Evolutionary conservation across 2,113 vertebrate genomes (phyloP), one percentile per base, ranked within the genome.

Genomic region (Pterocles burchelli): DNA sequence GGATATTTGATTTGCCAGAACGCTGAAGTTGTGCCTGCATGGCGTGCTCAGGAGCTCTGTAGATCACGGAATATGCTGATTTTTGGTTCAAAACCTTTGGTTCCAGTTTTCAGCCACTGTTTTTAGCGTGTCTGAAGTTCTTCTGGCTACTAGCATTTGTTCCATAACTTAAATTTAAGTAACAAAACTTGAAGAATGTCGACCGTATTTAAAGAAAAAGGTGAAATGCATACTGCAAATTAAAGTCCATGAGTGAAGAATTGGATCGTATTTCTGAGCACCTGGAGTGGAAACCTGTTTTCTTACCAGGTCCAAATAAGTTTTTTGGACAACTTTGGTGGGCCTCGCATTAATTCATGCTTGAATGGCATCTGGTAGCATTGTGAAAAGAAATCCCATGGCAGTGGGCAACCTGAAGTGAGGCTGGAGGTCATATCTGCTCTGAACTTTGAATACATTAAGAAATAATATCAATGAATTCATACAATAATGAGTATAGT

Each of bases 401-500:
- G n/a, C 55, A 38, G 8, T 41, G 59, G 48, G 24, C 34, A 2
- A 0, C 75, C 36, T 61, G 20, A 70, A 87, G 29, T 43, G 22
- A 70, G 61, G 12, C 10, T 78, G 76, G 48, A 55, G 73, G 67
- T 95, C 46, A 9, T n/a, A 63, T 58, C 43, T 94, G 62, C 16
- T 26, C 59, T 68, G 72, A 70, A 33, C 33, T 83, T 70, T 13
- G 43, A 41, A 41, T 41, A 41, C 38, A 41, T 41, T 41, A 41
- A 41, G 41, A 41, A 13, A 41, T 41, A 13, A 41, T 41, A 41
- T 29, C 6, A 15, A 3, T 48, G 89, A 31, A 65, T 90, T 90
- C 1, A 1, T 58, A 13, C 15, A 28, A 0, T 10, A 34, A 28
- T 8, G 45, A 31, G 20, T 29, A 2, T 1, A 51, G 25, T 26